phyloP scores from a whole-genome alignment of 2,113 vertebrate genomes.

The Illadopsis cleaveri region DNA sequence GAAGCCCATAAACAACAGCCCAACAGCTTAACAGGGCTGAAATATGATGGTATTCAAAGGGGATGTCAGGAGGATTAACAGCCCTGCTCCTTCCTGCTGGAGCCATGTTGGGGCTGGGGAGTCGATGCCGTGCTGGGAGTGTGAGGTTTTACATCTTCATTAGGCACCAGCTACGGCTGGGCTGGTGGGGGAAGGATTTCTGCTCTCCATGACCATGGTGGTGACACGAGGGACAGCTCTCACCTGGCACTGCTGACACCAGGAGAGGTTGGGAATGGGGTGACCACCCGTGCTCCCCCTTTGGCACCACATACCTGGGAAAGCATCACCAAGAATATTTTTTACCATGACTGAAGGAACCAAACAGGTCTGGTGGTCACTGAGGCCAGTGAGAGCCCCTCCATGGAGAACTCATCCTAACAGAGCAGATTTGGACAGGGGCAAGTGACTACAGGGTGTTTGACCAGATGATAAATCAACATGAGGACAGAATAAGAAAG shows the following conservation, averaged over 20 bases:
- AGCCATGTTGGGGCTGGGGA: background rate
- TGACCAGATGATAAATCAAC: background rate
- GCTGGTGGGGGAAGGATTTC: background rate
- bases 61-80: constrained; percentile 44
- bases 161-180: background rate
- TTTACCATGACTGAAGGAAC: background rate
- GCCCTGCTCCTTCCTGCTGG: background rate
- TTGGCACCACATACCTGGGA: background rate
- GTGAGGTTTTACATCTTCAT: background rate
- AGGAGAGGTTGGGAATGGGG: background rate
- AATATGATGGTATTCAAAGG: constrained; percentile 31
- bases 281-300: fast-evolving
- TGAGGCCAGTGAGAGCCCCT: background rate
- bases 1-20: background rate
- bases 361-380: background rate
- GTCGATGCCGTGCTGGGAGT: background rate
- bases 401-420: background rate
- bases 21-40: constrained; percentile 42
- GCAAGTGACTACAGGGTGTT: background rate
- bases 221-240: fast-evolving
- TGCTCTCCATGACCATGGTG: fast-evolving
- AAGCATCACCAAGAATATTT: background rate
- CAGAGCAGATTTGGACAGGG: background rate
- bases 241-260: fast-evolving
- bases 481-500: background rate